A percentile compares a stretch with the other conserved stretches of the same genome.
Evolutionary conservation across 2,888 invertebrate species (phyloP).

Genomic region (Sminthurides aquaticus): DNA sequence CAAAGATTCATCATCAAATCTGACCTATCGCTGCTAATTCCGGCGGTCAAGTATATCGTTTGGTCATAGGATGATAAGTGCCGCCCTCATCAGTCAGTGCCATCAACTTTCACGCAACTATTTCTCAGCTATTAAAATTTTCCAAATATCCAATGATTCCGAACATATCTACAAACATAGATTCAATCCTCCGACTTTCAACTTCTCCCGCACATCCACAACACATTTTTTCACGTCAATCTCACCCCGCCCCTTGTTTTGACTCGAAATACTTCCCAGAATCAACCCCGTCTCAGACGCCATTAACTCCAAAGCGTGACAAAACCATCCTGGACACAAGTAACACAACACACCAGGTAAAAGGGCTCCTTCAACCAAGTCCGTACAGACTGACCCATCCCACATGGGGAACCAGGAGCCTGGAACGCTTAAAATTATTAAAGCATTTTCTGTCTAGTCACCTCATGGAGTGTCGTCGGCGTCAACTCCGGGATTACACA

Average conservation of each 20-base stretch:
- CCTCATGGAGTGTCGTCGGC: constrained; percentile 28
- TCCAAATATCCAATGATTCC: too few species aligned
- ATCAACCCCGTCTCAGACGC: too few species aligned
- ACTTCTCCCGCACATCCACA: neutral
- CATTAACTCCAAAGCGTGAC: too few species aligned
- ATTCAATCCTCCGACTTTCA: neutral
- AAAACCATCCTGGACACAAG: too few species aligned
- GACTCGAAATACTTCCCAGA: too few species aligned
- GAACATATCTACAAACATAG: too few species aligned
- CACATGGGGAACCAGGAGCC: constrained; percentile 8
- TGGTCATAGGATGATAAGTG: too few species aligned
- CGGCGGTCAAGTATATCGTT: neutral
- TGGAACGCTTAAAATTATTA: neutral
- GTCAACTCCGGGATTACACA: constrained; percentile 22
- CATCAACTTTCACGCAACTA: constrained; percentile 2
- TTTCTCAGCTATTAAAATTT: neutral
- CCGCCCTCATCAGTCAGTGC: constrained; percentile 29
- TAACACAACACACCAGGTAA: too few species aligned
- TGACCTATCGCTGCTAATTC: neutral
- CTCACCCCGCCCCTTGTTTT: too few species aligned
- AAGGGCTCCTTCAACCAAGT: too few species aligned
- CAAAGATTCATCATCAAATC: too few species aligned
- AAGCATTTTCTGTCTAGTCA: constrained; percentile 17
- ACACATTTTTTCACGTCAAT: neutral
- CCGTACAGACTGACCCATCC: constrained; percentile 1